A percentile compares a stretch with the other conserved stretches of the same genome.
Conservation (phyloP, 35 echinoderm and acorn worm species). For the Nesometra sesokonis region DNA sequence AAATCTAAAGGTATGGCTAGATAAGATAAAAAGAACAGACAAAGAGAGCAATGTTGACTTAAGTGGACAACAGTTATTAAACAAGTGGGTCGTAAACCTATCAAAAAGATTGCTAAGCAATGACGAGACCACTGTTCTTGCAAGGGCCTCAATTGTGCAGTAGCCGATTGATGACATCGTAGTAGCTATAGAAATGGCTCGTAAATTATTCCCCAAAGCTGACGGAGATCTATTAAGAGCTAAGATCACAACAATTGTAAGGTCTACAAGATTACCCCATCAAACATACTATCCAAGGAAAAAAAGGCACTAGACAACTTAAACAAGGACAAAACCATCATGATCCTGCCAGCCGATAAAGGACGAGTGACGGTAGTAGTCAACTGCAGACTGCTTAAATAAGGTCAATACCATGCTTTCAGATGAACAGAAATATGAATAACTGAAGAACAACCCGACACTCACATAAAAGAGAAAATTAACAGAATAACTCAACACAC, state of each 20-base stretch:
- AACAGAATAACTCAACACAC: neutral
- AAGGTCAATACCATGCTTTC: neutral
- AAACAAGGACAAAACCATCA: neutral
- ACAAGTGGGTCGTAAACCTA: neutral
- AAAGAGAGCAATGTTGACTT: neutral
- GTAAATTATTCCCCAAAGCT: neutral
- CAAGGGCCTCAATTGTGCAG: neutral
- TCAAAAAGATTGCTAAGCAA: neutral
- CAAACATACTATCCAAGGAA: neutral
- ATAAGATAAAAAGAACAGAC: neutral
- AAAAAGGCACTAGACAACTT: neutral
- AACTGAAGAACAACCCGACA: neutral
- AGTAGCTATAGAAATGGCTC: neutral
- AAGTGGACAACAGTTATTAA: neutral
- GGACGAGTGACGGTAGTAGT: neutral
- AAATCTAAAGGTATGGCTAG: neutral
- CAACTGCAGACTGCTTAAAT: neutral
- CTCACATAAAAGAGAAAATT: no score
- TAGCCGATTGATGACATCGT: neutral
- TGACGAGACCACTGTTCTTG: neutral
- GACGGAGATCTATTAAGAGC: neutral
- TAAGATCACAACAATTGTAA: neutral
- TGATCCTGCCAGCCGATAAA: neutral
- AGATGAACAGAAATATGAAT: neutral
- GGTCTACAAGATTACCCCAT: neutral